These are phyloP conservation scores for Pangasius mekongensis DNA, from an alignment of 2,797 vertebrate species.

Conservation along the genomic window DNA sequence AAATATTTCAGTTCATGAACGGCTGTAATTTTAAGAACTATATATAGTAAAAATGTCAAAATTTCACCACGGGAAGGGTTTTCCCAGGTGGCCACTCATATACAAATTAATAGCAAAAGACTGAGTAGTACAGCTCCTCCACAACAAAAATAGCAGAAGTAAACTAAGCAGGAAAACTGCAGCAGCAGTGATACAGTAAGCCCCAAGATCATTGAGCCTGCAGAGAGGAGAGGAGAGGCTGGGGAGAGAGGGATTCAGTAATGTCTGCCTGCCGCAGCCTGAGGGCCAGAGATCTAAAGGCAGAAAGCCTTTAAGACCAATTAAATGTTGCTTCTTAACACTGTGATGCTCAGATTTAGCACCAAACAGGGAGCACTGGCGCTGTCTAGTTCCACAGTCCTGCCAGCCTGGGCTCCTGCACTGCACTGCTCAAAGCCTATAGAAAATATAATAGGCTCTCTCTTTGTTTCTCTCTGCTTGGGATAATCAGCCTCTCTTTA, in stretches of 20 bases:
- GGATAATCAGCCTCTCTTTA: slow-evolving; percentile 41
- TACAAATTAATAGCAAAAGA: slow-evolving; percentile 13
- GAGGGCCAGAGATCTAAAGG: slow-evolving; percentile 80
- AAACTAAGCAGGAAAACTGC: slow-evolving; percentile 38
- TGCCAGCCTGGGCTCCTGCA: slow-evolving; percentile 34
- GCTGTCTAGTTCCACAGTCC: slow-evolving; percentile 57
- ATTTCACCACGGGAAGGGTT: neutral
- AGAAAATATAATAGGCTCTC: slow-evolving; percentile 38
- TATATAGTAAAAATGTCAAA: neutral
- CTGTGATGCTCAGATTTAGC: slow-evolving; percentile 76
- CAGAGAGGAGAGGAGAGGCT: slow-evolving; percentile 46
- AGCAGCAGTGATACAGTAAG: slow-evolving; percentile 35
- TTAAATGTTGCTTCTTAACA: slow-evolving; percentile 83
- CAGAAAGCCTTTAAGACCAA: slow-evolving; percentile 84
- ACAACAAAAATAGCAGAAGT: neutral
- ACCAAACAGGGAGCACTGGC: slow-evolving; percentile 68
- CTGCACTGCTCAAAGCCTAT: slow-evolving; percentile 27
- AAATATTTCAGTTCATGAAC: neutral
- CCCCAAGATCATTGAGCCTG: slow-evolving; percentile 38
- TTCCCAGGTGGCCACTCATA: neutral
- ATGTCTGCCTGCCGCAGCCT: slow-evolving; percentile 67
- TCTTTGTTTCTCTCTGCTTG: slow-evolving; percentile 4
- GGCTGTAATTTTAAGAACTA: neutral
- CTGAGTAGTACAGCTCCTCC: neutral
- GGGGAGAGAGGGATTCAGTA: slow-evolving; percentile 39